These are phyloP conservation scores for Micoletzkya japonica DNA, from an alignment of 2,888 invertebrate genomes.

Conservation along the genomic window DNA sequence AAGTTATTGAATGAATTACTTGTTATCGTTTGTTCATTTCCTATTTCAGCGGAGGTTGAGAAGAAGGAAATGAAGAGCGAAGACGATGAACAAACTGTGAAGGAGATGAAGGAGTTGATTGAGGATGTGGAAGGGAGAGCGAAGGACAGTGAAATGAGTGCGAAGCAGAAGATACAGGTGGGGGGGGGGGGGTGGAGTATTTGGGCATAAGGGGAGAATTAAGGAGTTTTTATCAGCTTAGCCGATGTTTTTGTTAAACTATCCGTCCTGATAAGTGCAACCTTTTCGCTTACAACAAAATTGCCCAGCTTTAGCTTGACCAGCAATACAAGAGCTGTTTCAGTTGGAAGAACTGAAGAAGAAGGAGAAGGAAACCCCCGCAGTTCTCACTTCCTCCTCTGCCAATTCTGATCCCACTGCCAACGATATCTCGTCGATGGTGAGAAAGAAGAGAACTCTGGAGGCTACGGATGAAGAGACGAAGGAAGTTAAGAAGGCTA, in stretches of 20 bases:
- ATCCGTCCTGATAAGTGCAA: neutral
- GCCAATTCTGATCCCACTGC: slow-evolving; percentile 22
- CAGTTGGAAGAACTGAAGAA: neutral
- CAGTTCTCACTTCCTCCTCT: slow-evolving; percentile 18
- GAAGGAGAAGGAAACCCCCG: slow-evolving; percentile 9
- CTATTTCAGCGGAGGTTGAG: neutral
- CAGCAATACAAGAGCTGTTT: no score
- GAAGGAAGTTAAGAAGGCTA: slow-evolving; percentile 16
- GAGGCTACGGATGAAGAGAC: slow-evolving; percentile 9
- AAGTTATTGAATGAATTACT: neutral
- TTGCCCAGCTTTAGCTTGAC: no score
- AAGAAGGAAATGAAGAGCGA: slow-evolving; percentile 1
- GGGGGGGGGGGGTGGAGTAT: neutral
- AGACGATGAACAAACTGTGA: slow-evolving; percentile 8
- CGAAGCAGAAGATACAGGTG: slow-evolving; percentile 14
- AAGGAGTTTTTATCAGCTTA: neutral
- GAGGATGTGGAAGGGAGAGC: slow-evolving; percentile 16
- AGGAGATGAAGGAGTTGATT: slow-evolving; percentile 7
- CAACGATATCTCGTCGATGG: slow-evolving; percentile 15
- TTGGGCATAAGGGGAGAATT: neutral
- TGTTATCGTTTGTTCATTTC: neutral
- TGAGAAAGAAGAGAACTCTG: slow-evolving; percentile 26
- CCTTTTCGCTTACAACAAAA: neutral
- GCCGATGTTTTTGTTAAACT: neutral
- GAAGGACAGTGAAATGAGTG: neutral